Percentiles rank a stretch among this genome's conserved stretches.
These are phyloP conservation scores for Clytia hemisphaerica DNA, from an alignment of 30 jellyfish, hydroid and myxozoan species.

Conservation along the genomic window DNA sequence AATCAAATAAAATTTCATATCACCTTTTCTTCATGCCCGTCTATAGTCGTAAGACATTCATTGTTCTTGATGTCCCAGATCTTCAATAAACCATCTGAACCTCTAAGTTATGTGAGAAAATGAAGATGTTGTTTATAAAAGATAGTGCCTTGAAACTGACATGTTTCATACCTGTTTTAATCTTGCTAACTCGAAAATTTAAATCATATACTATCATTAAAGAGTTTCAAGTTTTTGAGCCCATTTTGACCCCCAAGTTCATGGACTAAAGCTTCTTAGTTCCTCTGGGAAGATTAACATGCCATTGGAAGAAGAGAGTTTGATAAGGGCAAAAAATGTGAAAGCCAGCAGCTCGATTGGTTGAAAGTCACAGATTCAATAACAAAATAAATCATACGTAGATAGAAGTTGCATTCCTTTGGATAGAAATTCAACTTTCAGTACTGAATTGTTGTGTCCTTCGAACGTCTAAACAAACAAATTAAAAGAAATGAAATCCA, in stretches of 20 bases:
- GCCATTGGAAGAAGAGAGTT: background rate
- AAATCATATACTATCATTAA: too few species aligned
- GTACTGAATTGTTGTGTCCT: slow-evolving; percentile 77
- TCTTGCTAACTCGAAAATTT: too few species aligned
- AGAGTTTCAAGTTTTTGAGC: too few species aligned
- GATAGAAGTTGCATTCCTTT: slow-evolving; percentile 73
- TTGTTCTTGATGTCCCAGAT: slow-evolving; percentile 51
- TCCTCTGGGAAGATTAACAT: background rate
- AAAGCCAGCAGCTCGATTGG: background rate
- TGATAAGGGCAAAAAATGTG: background rate
- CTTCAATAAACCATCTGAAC: slow-evolving; percentile 66
- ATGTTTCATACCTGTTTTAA: too few species aligned
- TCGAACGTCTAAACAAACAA: slow-evolving; percentile 49
- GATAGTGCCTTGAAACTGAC: too few species aligned
- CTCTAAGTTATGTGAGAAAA: too few species aligned
- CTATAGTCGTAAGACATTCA: slow-evolving; percentile 54
- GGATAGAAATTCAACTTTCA: slow-evolving; percentile 42
- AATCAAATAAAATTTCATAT: background rate
- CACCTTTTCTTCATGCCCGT: slow-evolving; percentile 69
- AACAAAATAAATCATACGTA: slow-evolving; percentile 17
- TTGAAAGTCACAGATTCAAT: background rate
- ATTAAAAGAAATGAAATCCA: background rate
- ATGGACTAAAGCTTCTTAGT: too few species aligned
- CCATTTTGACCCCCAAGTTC: too few species aligned
- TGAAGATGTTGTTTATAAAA: too few species aligned